Percentiles rank a stretch among this genome's conserved stretches.
Conservation (phyloP, 1,140 invertebrate genomes). For the Brachionus plicatilis region DNA sequence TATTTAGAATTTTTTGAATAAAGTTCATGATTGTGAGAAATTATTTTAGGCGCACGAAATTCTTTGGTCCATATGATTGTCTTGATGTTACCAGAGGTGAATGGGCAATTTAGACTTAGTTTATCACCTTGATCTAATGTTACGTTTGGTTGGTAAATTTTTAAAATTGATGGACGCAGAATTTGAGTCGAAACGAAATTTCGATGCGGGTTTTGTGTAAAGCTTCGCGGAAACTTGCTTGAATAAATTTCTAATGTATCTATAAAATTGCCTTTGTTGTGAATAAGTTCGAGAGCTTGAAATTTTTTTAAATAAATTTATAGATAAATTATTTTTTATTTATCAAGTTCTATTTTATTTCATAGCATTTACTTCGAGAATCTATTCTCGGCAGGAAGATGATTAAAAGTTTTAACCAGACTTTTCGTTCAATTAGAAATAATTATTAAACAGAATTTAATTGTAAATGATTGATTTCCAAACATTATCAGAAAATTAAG, state of each 20-base stretch:
- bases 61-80: conserved; percentile 12
- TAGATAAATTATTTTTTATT: background rate
- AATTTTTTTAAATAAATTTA: background rate
- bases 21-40: background rate
- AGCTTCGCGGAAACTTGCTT: background rate
- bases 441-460: too few relatives aligned
- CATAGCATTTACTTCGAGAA: too few relatives aligned
- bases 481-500: too few relatives aligned
- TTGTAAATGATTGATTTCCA: too few relatives aligned
- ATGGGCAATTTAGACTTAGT: background rate
- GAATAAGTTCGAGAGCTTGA: conserved; percentile 2
- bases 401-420: too few relatives aligned
- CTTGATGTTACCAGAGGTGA: background rate
- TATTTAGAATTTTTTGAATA: background rate
- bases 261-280: background rate
- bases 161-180: background rate
- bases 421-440: too few relatives aligned
- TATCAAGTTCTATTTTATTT: too few relatives aligned
- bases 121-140: background rate
- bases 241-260: background rate
- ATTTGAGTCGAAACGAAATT: background rate
- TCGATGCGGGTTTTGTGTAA: background rate
- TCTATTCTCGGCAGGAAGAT: too few relatives aligned
- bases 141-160: background rate
- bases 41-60: background rate